Percentiles rank a stretch among this genome's conserved stretches.
Evolutionary conservation across 2,888 invertebrate genomes (phyloP).

Genomic region (Pomacea canaliculata): DNA sequence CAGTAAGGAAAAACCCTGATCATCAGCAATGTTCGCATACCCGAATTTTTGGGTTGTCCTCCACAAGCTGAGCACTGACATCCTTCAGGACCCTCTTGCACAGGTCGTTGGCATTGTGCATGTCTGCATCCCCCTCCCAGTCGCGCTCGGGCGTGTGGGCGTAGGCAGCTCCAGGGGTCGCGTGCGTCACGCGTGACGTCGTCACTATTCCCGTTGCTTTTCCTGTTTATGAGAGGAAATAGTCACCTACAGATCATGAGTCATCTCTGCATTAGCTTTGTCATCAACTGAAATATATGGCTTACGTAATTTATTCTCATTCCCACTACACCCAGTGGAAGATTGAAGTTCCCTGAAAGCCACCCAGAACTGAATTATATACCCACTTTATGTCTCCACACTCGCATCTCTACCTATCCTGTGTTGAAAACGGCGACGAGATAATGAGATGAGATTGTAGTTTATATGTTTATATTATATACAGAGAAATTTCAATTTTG

Average conservation of each 20-base stretch:
- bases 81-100: conserved; percentile 41
- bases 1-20: no score
- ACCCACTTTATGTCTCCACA: no score
- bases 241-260: background rate
- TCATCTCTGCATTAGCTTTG: background rate
- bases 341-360: no score
- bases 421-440: no score
- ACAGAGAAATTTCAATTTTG: no score
- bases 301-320: background rate
- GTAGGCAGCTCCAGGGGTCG: conserved; percentile 51
- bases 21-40: background rate
- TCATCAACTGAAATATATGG: no score
- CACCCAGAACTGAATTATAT: no score
- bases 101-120: conserved; percentile 8
- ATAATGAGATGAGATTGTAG: no score
- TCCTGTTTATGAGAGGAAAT: conserved; percentile 32
- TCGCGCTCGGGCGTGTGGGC: conserved; percentile 47
- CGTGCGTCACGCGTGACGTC: conserved; percentile 53
- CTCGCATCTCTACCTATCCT: no score
- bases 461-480: no score
- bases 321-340: background rate
- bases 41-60: conserved; percentile 34
- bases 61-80: conserved; percentile 53
- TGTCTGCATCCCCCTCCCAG: conserved; percentile 51
- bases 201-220: conserved; percentile 57